phyloP scores from a whole-genome alignment of 2,113 vertebrate genomes.

The Hiodon alosoides region DNA sequence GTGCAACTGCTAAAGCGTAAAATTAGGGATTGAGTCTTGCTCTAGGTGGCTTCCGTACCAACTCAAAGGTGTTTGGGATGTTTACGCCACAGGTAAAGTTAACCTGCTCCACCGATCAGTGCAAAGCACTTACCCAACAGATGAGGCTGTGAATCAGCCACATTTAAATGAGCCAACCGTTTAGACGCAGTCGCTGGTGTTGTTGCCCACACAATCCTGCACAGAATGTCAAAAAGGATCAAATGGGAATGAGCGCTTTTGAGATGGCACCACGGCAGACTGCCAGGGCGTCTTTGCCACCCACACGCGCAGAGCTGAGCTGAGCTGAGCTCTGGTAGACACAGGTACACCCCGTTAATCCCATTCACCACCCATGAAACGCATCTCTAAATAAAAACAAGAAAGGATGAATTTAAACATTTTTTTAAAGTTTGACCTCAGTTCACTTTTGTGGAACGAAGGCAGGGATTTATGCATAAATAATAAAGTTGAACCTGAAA shows the following conservation, averaged over 20 bases:
- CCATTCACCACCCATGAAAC: neutral
- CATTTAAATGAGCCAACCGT: neutral
- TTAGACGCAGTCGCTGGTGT: neutral
- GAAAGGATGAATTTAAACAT: neutral
- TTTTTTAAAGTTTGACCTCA: neutral
- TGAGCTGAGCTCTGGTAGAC: conserved; percentile 34
- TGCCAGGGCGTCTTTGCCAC: conserved; percentile 22
- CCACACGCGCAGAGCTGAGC: neutral
- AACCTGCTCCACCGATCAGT: neutral
- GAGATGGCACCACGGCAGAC: conserved; percentile 11
- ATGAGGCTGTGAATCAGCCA: neutral
- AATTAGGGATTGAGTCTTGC: no score
- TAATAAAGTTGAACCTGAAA: conserved; percentile 31
- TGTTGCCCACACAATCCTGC: conserved; percentile 24
- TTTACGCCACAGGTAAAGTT: neutral
- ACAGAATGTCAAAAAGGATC: conserved; percentile 23
- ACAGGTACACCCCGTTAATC: conserved; percentile 36
- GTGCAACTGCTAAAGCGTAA: no score
- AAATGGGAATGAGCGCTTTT: conserved; percentile 22
- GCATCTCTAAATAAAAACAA: neutral
- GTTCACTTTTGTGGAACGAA: neutral
- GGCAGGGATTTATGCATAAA: conserved; percentile 41
- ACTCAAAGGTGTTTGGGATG: neutral
- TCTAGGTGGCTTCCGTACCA: neutral
- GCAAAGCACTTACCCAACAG: neutral